phyloP scores from a whole-genome alignment of 2,113 vertebrate species.

The Xyliphius kryptos region DNA sequence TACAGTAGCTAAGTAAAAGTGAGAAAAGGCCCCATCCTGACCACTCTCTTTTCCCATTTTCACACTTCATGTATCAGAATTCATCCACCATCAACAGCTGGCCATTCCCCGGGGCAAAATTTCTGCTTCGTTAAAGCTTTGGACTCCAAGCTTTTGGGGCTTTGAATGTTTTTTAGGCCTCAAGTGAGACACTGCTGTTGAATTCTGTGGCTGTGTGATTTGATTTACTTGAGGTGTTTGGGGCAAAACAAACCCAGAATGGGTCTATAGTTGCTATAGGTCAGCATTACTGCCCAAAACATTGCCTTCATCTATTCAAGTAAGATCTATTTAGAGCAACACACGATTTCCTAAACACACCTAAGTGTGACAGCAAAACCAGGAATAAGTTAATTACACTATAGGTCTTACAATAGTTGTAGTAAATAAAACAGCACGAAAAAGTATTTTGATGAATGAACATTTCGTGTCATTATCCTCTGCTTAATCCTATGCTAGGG shows the following conservation, averaged over 20 bases:
- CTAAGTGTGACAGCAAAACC: not conserved
- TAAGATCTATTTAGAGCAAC: not conserved
- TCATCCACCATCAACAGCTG: conserved; percentile 39
- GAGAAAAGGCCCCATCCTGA: conserved; percentile 24
- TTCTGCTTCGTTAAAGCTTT: conserved; percentile 42
- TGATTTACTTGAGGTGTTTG: conserved; percentile 34
- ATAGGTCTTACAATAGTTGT: no score
- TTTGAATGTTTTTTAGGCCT: conserved; percentile 24
- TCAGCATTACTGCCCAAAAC: conserved; percentile 14
- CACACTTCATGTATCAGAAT: conserved; percentile 43
- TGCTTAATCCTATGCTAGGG: no score
- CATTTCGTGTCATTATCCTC: no score
- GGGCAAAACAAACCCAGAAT: conserved; percentile 22
- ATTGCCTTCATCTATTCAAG: conserved; percentile 23
- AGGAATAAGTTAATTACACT: no score
- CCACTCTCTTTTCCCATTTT: conserved; percentile 29
- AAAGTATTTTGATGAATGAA: no score
- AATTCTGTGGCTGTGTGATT: conserved; percentile 28
- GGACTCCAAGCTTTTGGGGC: conserved; percentile 31
- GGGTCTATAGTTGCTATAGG: conserved; percentile 5
- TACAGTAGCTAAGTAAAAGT: conserved; percentile 27
- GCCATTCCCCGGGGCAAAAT: conserved; percentile 27
- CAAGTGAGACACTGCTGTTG: conserved; percentile 17
- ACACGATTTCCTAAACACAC: conserved; percentile 18
- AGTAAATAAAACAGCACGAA: no score